phyloP scores from a whole-genome alignment of 2,797 vertebrate genomes.

The Megaceryle alcyon region DNA sequence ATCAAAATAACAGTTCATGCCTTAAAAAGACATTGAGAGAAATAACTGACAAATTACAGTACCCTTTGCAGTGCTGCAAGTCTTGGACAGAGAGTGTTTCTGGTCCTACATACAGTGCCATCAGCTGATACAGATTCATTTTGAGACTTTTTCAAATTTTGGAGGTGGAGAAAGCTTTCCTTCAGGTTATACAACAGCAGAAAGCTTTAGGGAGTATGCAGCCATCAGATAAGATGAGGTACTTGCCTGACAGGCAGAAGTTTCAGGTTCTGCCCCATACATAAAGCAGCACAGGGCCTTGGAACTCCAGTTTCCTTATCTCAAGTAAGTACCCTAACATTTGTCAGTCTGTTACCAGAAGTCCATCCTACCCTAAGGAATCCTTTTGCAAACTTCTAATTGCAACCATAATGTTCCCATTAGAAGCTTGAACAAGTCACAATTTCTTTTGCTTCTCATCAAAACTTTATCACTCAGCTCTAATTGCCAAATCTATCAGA shows the following conservation, averaged over 20 bases:
- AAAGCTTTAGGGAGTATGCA: background rate
- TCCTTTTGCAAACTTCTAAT: background rate
- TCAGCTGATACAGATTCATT: background rate
- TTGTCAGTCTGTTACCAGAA: conserved; percentile 10
- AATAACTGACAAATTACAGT: background rate
- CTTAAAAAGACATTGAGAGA: background rate
- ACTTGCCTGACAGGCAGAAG: background rate
- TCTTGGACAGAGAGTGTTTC: background rate
- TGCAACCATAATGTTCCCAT: background rate
- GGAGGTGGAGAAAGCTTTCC: background rate
- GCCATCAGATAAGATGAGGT: background rate
- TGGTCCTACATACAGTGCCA: background rate
- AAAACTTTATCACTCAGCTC: background rate
- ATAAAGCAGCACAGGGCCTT: background rate
- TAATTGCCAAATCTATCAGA: conserved; percentile 1
- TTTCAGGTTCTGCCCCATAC: background rate
- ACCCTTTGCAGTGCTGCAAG: background rate
- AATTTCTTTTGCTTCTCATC: conserved; percentile 8
- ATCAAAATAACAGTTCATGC: background rate
- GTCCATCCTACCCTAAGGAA: background rate
- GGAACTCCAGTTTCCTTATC: background rate
- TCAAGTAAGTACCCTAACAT: background rate
- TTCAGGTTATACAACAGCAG: background rate
- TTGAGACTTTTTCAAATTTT: background rate
- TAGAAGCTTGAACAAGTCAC: background rate